Evolutionary conservation across 2,888 invertebrate species (phyloP), one percentile per base, ranked within the genome.

Genomic region (Beris morrisii): DNA sequence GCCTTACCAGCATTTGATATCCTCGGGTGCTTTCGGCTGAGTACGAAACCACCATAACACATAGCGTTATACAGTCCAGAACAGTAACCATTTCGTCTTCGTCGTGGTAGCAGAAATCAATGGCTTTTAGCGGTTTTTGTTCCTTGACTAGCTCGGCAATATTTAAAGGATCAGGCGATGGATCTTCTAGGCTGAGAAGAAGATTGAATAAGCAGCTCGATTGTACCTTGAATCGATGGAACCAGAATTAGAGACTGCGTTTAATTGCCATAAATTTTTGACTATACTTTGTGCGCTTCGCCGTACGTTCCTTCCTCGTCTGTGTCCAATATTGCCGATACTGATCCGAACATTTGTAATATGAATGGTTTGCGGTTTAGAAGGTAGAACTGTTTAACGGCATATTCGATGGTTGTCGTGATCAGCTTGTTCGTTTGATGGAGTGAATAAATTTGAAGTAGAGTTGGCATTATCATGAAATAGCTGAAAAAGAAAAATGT

Each of bases 31-130:
- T 96, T 79, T 99, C 98, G 5, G 98, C 95, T 0, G 98, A 92
- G 80, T 98, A 99, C 0, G 97, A 97, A 5, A 98, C 95, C 0
- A 99, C 98, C 88, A 99, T 98, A 0, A 99, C 97, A 78, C 98
- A 98, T 65, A 98, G 86, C n/a, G 97, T 96, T 76, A 99, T 95
- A 73, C 97, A 97, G 78, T 99, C 98, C 69, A 98, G 82, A 6
- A 99, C 93, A 9, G 93, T 94, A 63, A 98, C 97, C 85, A 95
- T 95, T 79, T 97, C 97, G 61, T 95, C 92, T 77, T 99, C 98
- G 77, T 98, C 97, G 72, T 97, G 92, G 79, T 99, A 99, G 79
- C 99, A 99, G 81, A 99, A 97, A 82, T 99, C 99, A 63, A 97
- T 91, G 0, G 97, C 95, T 78, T 94, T 93, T 13, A 97, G 82